Base-by-base conservation (phyloP, 2,888 invertebrate species). In the Hofmannophila pseudospretella region DNA sequence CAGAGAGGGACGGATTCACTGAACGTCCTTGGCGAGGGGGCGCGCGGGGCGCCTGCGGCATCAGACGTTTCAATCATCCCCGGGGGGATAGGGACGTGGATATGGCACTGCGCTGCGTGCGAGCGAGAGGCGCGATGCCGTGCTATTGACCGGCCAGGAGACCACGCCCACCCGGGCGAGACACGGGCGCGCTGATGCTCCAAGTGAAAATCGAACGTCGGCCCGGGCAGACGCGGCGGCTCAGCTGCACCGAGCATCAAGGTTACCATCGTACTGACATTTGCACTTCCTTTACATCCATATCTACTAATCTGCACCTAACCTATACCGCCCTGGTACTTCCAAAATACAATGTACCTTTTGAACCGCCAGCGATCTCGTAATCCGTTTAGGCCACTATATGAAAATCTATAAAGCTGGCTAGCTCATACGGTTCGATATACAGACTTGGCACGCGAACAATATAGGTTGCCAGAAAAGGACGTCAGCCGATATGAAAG, bases 1-100 rank as follows among this genome's bases (percentile, higher is more conserved):
- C 85, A 81, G 85, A 85, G 84, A 78, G 82, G 85, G 85, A 86
- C 85, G 85, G 85, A 86, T 85, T 85, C 85, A 86, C 85, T 86
- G 84, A 84, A 84, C 84, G 86, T 85, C 85, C 86, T 85, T 85
- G 85, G 81, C 70, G 71, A 70, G 78, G 82, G 82, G 81, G 79
- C 66, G 79, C 70, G 80, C 70, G 85, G 85, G 84, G 84, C 85
- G 85, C 85, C 80, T 84, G 86, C 85, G 86, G 86, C 85, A 79
- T 82, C 81, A 84, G 81, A 85, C 86, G 82, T 82, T 86, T 85
- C 85, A 85, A 86, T 86, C 85, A 86, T 86, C 82, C 85, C 85
- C 74, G 65, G 74, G 60, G 78, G 65, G 72, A 80, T 52, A 47
- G 71, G 57, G 81, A 80, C 57, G 67, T 53, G 47, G 55, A 42